Base-by-base conservation (phyloP, 2,113 vertebrate species). In the Hippocampus zosterae region DNA sequence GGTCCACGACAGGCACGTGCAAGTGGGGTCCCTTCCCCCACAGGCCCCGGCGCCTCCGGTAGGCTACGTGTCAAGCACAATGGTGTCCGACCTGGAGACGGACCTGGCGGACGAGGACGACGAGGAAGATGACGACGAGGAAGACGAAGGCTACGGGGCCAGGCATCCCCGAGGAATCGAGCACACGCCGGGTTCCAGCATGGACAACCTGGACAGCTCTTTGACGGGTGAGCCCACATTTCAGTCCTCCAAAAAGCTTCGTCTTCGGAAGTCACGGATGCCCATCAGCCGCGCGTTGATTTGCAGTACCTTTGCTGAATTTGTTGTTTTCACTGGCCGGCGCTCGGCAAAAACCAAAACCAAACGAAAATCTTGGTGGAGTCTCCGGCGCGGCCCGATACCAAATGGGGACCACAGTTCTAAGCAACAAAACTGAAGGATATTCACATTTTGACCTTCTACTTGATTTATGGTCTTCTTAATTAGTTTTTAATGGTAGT, bases 181-280 rank as follows among this genome's bases (percentile, higher is more conserved):
- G 77, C 95, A 97, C 90, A 99, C 95, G 42, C 96, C 97, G 3
- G 96, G 95, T 67, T 98, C 96, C 75, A 98, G 97, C 86, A 95
- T 95, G 93, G 97, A 99, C 92, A 98, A 98, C 91, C 90, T 99
- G 79, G 96, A 98, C 89, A 99, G 96, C 92, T 98, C 96, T 77
- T 88, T 98, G 84, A 95, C 97, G 94, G 97, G 97, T 99, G 86
- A 37, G 66, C 2, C 8, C 27, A 53, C 21, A 1, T 52, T 29
- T 29, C 15, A 21, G 3, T 59, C 56, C 55, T 46, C 33, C 33
- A 1, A 37, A 37, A 37, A 37, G 33, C 5, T 37, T 37, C 33
- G 33, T 37, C 33, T 37, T 37, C 5, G 33, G 33, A 37, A 37
- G 33, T 37, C 33, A 37, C 33, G 5, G 33, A 5, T 37, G 33